Base-by-base conservation (phyloP, 2,797 vertebrate species). In the Channallabes apus region DNA sequence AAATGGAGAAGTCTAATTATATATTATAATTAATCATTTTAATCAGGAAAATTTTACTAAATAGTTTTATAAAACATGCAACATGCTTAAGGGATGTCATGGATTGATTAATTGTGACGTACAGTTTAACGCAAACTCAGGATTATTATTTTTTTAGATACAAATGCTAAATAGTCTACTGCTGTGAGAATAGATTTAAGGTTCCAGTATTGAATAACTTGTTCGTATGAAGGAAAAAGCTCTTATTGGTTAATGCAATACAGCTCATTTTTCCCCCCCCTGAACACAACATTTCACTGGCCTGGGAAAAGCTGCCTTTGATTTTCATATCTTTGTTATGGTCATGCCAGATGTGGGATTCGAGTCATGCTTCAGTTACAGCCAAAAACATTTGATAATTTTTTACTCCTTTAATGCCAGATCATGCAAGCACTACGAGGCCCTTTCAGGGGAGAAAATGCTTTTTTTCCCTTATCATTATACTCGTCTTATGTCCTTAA, bases 301-400 rank as follows among this genome's bases (percentile, higher is more conserved):
- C 90, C 67, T 88, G 83, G 90, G 88, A 89, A 86, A 90, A 86
- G 82, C 92, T 90, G 83, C 84, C 84, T 92, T 93, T 92, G 89
- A 93, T 93, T 94, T 78, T 88, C 91, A 89, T 93, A 91, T 94
- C 91, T 91, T 87, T 93, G 90, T 93, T 93, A 90, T 93, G 87
- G 87, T 92, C 85, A 86, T 91, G 88, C 91, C 90, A 93, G 90
- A 93, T 92, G 91, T 92, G 91, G 90, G 91, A 91, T 90, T 87
- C 81, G 41, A 85, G 89, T 80, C 83, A 88, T 88, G 89, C 83
- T 82, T 91, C 85, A 88, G 87, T 87, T 89, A 88, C 87, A 90
- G 90, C 91, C 90, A 87, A 87, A 91, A 90, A 89, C 85, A 88
- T 89, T 90, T 89, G 76, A 91, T 92, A 91, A 93, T 92, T 92